A percentile compares a stretch with the other conserved stretches of the same genome.
Conservation (phyloP, 1,140 invertebrate species). For the Zaprionus ghesquierei region DNA sequence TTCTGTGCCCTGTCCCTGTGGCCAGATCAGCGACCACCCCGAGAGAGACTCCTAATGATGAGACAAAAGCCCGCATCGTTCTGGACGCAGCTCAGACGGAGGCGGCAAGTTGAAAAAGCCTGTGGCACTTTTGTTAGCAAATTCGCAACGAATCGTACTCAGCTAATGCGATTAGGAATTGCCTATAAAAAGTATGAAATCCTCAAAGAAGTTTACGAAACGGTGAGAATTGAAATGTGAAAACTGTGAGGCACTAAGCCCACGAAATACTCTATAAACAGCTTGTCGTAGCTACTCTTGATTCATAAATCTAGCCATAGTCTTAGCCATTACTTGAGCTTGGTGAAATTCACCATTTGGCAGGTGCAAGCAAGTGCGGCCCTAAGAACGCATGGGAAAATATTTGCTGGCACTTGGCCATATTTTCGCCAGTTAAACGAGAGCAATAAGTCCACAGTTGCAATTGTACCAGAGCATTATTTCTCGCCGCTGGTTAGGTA, state of each 20-base stretch:
- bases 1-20: constrained; percentile 41
- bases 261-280: background rate
- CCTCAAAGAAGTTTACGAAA: background rate
- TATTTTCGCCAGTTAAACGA: constrained; percentile 21
- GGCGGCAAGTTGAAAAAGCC: constrained; percentile 42
- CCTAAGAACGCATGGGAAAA: background rate
- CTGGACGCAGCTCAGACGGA: background rate
- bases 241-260: background rate
- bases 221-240: background rate
- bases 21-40: constrained; percentile 62
- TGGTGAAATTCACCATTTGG: constrained; percentile 3
- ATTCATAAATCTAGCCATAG: background rate
- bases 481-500: background rate
- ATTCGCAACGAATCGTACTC: constrained; percentile 28
- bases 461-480: constrained; percentile 5
- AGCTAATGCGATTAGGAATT: constrained; percentile 36
- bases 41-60: constrained; percentile 42
- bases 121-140: constrained; percentile 27
- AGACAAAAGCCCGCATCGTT: constrained; percentile 48
- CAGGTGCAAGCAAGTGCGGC: background rate
- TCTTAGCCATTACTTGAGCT: background rate
- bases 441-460: constrained; percentile 25
- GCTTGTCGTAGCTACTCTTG: background rate
- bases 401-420: constrained; percentile 11
- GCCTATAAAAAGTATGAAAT: constrained; percentile 10